phyloP scores from a whole-genome alignment of 2,113 vertebrate species.

The Pteruthius melanotis region DNA sequence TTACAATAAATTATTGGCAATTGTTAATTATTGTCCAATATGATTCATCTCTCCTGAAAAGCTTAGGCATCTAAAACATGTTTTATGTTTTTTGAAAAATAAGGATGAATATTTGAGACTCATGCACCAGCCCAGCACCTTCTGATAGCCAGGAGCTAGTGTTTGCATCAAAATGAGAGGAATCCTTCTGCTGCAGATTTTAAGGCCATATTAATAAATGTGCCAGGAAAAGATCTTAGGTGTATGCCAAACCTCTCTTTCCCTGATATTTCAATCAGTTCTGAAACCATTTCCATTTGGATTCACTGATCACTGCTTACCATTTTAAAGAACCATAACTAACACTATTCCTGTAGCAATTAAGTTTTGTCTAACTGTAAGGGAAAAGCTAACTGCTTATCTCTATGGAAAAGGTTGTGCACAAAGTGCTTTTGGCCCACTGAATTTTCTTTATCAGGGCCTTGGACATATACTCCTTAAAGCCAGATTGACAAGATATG shows the following conservation, averaged over 20 bases:
- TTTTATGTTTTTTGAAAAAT: background rate
- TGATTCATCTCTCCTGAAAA: background rate
- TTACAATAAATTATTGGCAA: background rate
- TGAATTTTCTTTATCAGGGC: background rate
- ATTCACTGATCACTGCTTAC: background rate
- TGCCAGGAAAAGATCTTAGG: background rate
- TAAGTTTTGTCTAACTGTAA: background rate
- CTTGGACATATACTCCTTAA: background rate
- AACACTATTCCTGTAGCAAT: background rate
- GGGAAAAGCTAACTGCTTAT: background rate
- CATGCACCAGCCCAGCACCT: background rate
- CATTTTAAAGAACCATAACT: background rate
- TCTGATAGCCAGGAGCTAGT: background rate
- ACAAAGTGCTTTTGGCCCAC: background rate
- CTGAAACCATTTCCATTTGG: background rate
- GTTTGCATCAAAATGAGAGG: background rate
- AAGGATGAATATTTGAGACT: background rate
- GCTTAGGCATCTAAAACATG: background rate
- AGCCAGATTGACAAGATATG: background rate
- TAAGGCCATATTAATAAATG: background rate
- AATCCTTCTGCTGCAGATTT: background rate
- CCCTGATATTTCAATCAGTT: background rate
- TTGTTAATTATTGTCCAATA: background rate
- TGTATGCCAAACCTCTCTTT: background rate
- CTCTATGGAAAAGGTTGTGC: background rate